Conservation (phyloP, 37 sponge, comb jelly and placozoan genomes). For the Agelas oroides region DNA sequence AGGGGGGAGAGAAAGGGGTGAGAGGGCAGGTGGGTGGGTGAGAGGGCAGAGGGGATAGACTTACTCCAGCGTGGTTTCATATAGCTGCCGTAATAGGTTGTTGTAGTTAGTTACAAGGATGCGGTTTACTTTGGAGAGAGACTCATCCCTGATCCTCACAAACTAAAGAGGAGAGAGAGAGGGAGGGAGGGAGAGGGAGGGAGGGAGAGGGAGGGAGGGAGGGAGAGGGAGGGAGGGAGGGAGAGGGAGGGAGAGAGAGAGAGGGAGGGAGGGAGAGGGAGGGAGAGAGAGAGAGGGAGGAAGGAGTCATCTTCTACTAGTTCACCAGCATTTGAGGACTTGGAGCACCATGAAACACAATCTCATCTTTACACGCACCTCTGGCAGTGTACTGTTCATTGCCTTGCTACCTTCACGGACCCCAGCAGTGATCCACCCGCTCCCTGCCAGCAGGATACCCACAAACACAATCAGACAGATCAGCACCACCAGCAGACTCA, state of each 20-base stretch:
- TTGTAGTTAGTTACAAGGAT: slow-evolving; percentile 2
- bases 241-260: too few species aligned
- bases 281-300: too few species aligned
- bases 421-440: slow-evolving; percentile 42
- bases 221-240: too few species aligned
- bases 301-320: too few species aligned
- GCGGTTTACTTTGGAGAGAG: slow-evolving; percentile 3
- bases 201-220: too few species aligned
- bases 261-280: too few species aligned
- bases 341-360: too few species aligned
- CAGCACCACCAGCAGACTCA: slow-evolving; percentile 5
- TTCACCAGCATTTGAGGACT: too few species aligned
- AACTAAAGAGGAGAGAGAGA: slow-evolving; percentile 3
- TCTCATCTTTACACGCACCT: background rate
- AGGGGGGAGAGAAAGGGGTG: background rate
- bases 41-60: too few species aligned
- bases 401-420: slow-evolving; percentile 14
- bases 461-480: slow-evolving; percentile 37
- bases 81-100: background rate
- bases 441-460: slow-evolving; percentile 48
- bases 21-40: background rate
- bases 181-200: background rate
- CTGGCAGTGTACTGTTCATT: slow-evolving; percentile 7
- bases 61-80: background rate
- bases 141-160: background rate